phyloP scores from a whole-genome alignment of 64 coral and sea anemone species.

The Platygyra sinensis region DNA sequence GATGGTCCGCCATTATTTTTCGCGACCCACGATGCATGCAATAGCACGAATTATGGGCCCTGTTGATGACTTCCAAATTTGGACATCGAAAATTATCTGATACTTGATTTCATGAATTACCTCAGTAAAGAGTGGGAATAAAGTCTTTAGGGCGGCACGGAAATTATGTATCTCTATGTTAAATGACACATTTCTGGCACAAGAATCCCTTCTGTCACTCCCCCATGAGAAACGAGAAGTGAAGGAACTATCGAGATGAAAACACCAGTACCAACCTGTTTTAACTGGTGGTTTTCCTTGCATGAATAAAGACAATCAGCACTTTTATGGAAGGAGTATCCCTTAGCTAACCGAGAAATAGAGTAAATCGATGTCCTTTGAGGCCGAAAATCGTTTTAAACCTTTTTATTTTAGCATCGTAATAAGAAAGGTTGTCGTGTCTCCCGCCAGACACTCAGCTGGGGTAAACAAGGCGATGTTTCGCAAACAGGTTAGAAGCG shows the following conservation, averaged over 20 bases:
- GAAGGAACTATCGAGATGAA: not conserved
- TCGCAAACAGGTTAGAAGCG: not conserved
- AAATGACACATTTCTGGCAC: conserved; percentile 7
- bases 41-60: conserved; percentile 1
- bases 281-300: conserved; percentile 14
- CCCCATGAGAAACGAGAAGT: not conserved
- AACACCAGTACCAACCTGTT: conserved; percentile 5
- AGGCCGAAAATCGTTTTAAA: too few species aligned
- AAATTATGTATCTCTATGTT: not conserved
- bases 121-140: not conserved
- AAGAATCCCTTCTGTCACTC: not conserved
- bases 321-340: not conserved
- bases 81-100: conserved; percentile 40
- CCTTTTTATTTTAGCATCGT: not conserved
- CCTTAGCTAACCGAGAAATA: not conserved
- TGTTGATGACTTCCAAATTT: conserved; percentile 15
- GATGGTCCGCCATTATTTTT: conserved; percentile 6
- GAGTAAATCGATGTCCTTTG: not conserved
- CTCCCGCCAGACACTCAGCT: too few species aligned
- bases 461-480: not conserved
- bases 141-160: not conserved
- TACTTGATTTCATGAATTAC: conserved; percentile 27
- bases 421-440: not conserved
- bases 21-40: not conserved
- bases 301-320: conserved; percentile 1